Evolutionary conservation across 2,113 vertebrate genomes (phyloP).

Genomic region (Entelurus aequoreus): DNA sequence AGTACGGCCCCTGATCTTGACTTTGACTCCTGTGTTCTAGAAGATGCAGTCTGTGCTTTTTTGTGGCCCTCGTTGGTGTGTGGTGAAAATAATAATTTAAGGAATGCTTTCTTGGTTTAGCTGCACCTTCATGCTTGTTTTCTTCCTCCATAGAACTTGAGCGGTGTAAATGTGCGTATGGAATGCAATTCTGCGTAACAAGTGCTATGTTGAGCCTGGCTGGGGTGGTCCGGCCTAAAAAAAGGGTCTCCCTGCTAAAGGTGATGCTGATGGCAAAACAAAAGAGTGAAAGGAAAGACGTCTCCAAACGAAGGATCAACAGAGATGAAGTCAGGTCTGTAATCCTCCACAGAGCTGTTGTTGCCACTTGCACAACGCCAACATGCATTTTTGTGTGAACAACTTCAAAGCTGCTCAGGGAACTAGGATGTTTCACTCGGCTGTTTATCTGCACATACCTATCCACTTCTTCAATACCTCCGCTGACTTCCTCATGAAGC

Average conservation of each 20-base stretch:
- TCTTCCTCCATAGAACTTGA: conserved; percentile 10
- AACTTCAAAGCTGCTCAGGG: not conserved
- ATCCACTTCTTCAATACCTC: no score
- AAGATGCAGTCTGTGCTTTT: not conserved
- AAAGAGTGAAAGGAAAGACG: conserved; percentile 42
- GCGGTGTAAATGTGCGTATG: conserved; percentile 2
- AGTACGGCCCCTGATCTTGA: no score
- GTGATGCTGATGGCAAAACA: conserved; percentile 40
- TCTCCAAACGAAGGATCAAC: conserved; percentile 28
- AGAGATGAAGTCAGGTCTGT: conserved; percentile 32
- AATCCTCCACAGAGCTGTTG: conserved; percentile 29
- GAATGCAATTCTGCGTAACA: conserved; percentile 42
- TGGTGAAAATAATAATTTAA: not conserved
- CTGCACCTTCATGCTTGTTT: conserved; percentile 8
- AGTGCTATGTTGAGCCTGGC: conserved; percentile 34
- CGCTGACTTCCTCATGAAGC: no score
- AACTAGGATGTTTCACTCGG: not conserved
- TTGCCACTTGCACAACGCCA: conserved; percentile 3
- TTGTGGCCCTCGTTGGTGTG: not conserved
- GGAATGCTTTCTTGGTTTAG: not conserved
- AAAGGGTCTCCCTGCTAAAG: conserved; percentile 4
- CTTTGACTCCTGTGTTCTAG: no score
- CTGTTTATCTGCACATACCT: no score
- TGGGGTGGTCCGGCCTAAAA: conserved; percentile 11
- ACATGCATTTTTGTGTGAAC: not conserved